phyloP scores from a whole-genome alignment of 2,888 invertebrate genomes.

The Acleris literana region DNA sequence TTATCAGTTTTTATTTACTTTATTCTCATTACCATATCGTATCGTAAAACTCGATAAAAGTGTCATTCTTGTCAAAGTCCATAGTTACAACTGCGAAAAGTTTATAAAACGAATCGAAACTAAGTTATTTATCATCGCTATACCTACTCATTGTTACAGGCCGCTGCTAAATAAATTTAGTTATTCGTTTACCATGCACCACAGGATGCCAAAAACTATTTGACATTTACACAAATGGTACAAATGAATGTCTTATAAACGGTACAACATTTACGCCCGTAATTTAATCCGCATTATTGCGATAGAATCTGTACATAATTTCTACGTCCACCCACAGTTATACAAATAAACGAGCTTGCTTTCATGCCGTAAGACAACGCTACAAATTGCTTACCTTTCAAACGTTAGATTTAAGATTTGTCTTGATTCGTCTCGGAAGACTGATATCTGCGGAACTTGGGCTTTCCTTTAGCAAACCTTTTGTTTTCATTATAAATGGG shows the following conservation, averaged over 20 bases:
- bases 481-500: constrained; percentile 42
- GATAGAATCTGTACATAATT: constrained; percentile 9
- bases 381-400: constrained; percentile 73
- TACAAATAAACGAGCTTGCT: constrained; percentile 55
- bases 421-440: constrained; percentile 60
- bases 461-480: constrained; percentile 44
- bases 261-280: constrained; percentile 15
- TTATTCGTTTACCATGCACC: not conserved
- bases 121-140: no score
- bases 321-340: constrained; percentile 37
- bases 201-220: not conserved
- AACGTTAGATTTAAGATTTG: constrained; percentile 67
- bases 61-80: no score
- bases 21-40: no score
- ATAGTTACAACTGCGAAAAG: no score
- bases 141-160: no score
- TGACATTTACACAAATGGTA: not conserved
- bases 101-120: no score
- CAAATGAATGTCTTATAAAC: constrained; percentile 1
- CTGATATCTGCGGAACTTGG: constrained; percentile 52
- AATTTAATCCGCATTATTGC: constrained; percentile 33
- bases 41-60: no score
- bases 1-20: no score
- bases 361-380: constrained; percentile 48
- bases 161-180: no score